Percentiles rank a stretch among this genome's conserved stretches.
These are phyloP conservation scores for Anthoscopus minutus DNA, from an alignment of 2,113 vertebrate species.

Conservation along the genomic window DNA sequence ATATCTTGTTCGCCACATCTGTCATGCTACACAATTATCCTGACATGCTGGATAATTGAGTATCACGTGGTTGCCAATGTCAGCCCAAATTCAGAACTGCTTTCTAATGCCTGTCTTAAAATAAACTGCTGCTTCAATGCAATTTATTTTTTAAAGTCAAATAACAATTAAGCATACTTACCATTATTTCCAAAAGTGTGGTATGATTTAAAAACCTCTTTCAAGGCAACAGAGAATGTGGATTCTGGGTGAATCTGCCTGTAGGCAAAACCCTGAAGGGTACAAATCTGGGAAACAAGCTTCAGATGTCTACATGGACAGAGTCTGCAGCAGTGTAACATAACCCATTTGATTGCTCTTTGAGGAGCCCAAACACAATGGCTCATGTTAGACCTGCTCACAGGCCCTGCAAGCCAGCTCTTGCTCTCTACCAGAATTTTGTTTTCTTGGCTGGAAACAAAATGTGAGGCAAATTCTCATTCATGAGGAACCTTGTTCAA, in stretches of 20 bases:
- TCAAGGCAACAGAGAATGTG: background rate
- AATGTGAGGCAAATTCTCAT: fast-evolving
- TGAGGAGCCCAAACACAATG: background rate
- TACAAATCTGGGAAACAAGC: background rate
- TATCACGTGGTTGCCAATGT: background rate
- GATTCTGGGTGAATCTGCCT: background rate
- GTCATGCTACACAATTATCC: background rate
- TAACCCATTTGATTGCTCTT: background rate
- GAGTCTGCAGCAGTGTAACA: background rate
- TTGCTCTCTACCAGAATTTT: background rate
- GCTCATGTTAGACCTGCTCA: background rate
- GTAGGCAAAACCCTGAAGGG: background rate
- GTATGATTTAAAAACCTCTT: background rate
- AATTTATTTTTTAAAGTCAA: background rate
- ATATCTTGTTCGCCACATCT: background rate
- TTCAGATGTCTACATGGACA: background rate
- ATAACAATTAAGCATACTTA: background rate
- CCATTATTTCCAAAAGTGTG: background rate
- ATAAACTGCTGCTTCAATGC: background rate
- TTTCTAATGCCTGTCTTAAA: background rate
- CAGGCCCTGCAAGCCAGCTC: background rate
- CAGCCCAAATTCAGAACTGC: background rate
- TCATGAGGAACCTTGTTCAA: background rate
- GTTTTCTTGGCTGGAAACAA: background rate
- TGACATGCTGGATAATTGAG: background rate